Evolutionary conservation across 1,140 invertebrate species (phyloP).

Genomic region (Probaryconus sp.): DNA sequence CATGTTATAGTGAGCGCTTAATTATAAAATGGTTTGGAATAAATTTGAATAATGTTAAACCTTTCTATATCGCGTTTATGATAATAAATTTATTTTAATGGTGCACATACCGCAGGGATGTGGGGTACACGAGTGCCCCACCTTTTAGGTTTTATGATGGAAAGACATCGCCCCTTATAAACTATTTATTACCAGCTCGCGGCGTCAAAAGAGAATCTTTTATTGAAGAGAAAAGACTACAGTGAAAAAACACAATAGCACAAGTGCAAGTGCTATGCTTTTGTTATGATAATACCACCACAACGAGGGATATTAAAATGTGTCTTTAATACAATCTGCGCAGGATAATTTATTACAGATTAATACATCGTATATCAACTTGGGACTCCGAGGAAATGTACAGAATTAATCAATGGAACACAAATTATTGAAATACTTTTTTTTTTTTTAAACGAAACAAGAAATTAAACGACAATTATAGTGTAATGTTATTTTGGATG

Average conservation of each 20-base stretch:
- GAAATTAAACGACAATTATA: too few relatives aligned
- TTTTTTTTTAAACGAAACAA: too few relatives aligned
- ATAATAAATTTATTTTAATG: conserved; percentile 13
- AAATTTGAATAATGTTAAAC: conserved; percentile 38
- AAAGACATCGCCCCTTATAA: conserved; percentile 19
- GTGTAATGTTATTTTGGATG: too few relatives aligned
- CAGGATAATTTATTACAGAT: too few relatives aligned
- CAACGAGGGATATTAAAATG: too few relatives aligned
- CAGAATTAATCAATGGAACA: too few relatives aligned
- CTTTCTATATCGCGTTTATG: conserved; percentile 18
- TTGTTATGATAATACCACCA: conserved; percentile 6
- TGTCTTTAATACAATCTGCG: too few relatives aligned
- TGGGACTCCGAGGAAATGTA: too few relatives aligned
- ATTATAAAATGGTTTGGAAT: conserved; percentile 31
- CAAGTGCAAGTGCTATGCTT: conserved; percentile 9
- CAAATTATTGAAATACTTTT: too few relatives aligned
- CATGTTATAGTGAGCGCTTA: conserved; percentile 36
- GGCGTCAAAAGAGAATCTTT: conserved; percentile 18
- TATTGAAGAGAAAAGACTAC: not conserved
- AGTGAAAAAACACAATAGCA: conserved; percentile 11
- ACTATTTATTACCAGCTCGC: not conserved
- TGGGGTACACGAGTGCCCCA: too few relatives aligned
- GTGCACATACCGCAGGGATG: too few relatives aligned
- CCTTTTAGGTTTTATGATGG: not conserved
- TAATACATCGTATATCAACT: too few relatives aligned